phyloP scores from a whole-genome alignment of 1,140 invertebrate species.

The Leptinotarsa texana region DNA sequence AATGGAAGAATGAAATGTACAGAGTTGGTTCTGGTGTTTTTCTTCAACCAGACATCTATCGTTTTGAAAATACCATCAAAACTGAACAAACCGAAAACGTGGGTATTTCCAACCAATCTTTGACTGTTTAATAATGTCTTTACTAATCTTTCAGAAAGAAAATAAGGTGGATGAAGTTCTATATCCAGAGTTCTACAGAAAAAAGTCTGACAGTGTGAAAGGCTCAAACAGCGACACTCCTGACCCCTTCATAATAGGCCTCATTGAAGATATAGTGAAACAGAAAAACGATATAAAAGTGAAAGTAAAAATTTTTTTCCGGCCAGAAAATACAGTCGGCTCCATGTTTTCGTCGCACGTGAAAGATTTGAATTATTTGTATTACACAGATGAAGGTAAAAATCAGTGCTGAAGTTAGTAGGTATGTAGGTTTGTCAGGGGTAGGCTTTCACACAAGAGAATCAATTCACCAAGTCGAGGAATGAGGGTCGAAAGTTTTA shows the following conservation, averaged over 20 bases:
- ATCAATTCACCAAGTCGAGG: too few species aligned
- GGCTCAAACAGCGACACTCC: conserved; percentile 76
- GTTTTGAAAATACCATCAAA: conserved; percentile 55
- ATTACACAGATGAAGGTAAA: conserved; percentile 73
- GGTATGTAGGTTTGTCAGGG: too few species aligned
- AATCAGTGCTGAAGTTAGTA: background rate
- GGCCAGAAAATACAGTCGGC: conserved; percentile 74
- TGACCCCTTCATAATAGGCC: conserved; percentile 69
- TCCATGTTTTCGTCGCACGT: conserved; percentile 50
- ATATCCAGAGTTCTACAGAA: conserved; percentile 71
- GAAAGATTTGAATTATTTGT: conserved; percentile 74
- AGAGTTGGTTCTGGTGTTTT: conserved; percentile 74
- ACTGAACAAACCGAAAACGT: conserved; percentile 5
- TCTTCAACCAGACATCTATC: conserved; percentile 68
- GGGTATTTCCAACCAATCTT: conserved; percentile 14
- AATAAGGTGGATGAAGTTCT: conserved; percentile 74
- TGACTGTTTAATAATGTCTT: conserved; percentile 11
- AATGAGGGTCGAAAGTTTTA: too few species aligned
- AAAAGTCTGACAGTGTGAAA: conserved; percentile 55
- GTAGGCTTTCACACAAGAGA: too few species aligned
- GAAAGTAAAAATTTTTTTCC: conserved; percentile 72
- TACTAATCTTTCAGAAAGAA: conserved; percentile 62
- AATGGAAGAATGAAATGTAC: conserved; percentile 36
- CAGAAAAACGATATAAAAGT: conserved; percentile 65
- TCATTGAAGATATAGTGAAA: conserved; percentile 46